phyloP scores from a whole-genome alignment of 2,113 vertebrate species.

The human (Homo sapiens) region DNA sequence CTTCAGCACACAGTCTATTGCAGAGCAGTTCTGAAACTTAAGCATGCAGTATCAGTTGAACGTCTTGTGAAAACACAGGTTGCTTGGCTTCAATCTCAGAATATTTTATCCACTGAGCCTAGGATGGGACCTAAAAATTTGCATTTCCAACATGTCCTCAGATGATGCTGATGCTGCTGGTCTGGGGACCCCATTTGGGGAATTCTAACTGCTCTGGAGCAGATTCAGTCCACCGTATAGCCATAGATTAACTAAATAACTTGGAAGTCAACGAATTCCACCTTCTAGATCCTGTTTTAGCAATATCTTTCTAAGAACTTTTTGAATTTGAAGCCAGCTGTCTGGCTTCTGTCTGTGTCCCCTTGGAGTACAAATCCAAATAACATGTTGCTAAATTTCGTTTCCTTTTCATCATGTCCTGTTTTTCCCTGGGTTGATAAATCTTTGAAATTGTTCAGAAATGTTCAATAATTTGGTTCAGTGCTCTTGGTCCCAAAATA shows the following conservation, averaged over 20 bases:
- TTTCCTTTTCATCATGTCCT: not conserved
- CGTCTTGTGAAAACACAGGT: not conserved
- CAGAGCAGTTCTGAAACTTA: not conserved
- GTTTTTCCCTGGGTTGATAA: not conserved
- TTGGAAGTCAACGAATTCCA: not conserved
- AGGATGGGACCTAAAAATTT: not conserved
- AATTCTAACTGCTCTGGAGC: not conserved
- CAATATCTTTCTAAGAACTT: not conserved
- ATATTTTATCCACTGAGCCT: not conserved
- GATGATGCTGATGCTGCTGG: not conserved
- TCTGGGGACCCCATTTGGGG: not conserved
- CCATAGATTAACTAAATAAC: not conserved
- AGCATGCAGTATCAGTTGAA: not conserved
- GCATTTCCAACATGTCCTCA: not conserved
- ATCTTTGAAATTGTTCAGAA: constrained; percentile 27
- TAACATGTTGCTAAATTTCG: not conserved
- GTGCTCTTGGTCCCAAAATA: not conserved
- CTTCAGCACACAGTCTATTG: not conserved
- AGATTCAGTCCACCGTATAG: not conserved
- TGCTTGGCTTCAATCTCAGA: not conserved
- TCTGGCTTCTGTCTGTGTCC: not conserved
- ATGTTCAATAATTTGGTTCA: not conserved
- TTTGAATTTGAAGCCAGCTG: not conserved
- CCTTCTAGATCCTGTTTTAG: not conserved
- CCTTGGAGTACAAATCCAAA: not conserved